Conservation (phyloP, 2,113 vertebrate genomes). For the Megaceryle maxima region DNA sequence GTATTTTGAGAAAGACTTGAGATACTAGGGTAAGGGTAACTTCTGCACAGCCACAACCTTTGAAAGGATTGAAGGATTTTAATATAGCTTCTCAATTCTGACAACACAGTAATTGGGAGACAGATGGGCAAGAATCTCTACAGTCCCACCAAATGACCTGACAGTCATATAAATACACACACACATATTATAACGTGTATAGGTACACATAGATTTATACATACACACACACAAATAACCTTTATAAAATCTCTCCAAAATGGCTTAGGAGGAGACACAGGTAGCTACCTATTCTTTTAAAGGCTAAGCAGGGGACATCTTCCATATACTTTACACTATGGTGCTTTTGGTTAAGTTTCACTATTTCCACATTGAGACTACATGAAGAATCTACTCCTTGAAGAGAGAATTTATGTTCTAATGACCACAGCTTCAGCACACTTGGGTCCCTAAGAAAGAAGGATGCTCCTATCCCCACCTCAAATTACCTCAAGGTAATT, state of each 20-base stretch:
- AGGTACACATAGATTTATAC: background rate
- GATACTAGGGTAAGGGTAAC: background rate
- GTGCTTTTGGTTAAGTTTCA: background rate
- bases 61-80: background rate
- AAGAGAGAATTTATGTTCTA: background rate
- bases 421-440: background rate
- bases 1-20: background rate
- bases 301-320: background rate
- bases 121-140: background rate
- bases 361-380: background rate
- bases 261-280: background rate
- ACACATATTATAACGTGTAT: background rate
- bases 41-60: background rate
- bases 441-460: background rate
- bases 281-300: background rate
- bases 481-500: background rate
- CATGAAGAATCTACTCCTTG: background rate
- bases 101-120: background rate
- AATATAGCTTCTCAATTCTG: background rate
- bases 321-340: background rate
- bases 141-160: background rate
- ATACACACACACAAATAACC: background rate
- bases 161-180: background rate
- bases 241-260: background rate
- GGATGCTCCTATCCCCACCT: background rate